phyloP scores from a whole-genome alignment of 53 echinoderm and acorn worm species.

The Mesocentrotus franciscanus region DNA sequence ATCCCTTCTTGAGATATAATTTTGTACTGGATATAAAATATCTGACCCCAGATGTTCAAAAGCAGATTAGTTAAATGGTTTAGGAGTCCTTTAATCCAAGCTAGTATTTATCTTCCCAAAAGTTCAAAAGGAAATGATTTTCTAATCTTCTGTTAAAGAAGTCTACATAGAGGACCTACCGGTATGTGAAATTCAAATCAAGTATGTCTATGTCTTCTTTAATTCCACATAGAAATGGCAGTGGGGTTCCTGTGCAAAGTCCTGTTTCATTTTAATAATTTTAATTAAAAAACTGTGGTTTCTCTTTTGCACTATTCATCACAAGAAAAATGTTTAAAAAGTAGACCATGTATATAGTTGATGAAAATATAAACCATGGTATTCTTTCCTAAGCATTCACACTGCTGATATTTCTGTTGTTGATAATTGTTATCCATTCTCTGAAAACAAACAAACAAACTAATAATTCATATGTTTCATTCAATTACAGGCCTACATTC shows the following conservation, averaged over 20 bases:
- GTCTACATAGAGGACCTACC: not conserved
- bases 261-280: too few species aligned
- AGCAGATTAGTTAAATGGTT: not conserved
- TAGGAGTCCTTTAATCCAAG: not conserved
- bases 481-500: too few species aligned
- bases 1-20: slow-evolving; percentile 1
- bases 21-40: not conserved
- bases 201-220: too few species aligned
- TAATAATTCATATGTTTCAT: too few species aligned
- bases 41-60: slow-evolving; percentile 13
- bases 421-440: not conserved
- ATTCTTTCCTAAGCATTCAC: not conserved
- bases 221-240: too few species aligned
- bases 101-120: not conserved
- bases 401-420: not conserved
- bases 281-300: too few species aligned
- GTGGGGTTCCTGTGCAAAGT: too few species aligned
- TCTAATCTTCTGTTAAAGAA: not conserved
- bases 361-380: not conserved
- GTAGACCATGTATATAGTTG: not conserved
- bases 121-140: not conserved
- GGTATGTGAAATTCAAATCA: not conserved
- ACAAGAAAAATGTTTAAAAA: too few species aligned
- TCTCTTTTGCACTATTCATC: too few species aligned
- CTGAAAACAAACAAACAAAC: too few species aligned